Evolutionary conservation across 2,888 invertebrate genomes (phyloP).

Genomic region (Heliconius ismenius): DNA sequence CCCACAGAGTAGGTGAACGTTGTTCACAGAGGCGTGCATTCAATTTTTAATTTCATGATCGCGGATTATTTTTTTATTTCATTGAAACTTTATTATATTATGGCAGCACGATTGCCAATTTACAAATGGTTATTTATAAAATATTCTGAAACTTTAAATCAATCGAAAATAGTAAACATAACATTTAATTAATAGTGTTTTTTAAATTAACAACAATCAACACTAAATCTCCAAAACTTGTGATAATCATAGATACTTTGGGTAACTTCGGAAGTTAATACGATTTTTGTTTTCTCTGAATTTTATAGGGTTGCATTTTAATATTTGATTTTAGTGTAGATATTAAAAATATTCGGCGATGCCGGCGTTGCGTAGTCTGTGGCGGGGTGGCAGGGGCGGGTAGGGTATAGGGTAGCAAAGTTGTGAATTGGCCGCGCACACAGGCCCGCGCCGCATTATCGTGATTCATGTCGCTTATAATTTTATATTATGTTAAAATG

Average conservation of each 20-base stretch:
- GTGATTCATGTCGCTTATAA: constrained; percentile 82
- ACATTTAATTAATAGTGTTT: neutral
- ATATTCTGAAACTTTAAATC: neutral
- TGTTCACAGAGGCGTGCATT: constrained; percentile 36
- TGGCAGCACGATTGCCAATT: neutral
- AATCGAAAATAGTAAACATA: neutral
- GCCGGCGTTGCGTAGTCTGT: constrained; percentile 34
- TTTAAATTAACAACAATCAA: neutral
- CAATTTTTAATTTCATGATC: constrained; percentile 1
- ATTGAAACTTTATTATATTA: neutral
- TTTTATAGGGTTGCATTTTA: neutral
- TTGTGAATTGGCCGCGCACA: constrained; percentile 79
- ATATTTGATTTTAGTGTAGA: neutral
- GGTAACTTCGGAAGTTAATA: neutral
- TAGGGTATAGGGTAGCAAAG: constrained; percentile 50
- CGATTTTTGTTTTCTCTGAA: neutral
- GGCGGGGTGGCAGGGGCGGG: constrained; percentile 52
- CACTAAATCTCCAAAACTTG: too few relatives aligned
- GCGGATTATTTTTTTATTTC: neutral
- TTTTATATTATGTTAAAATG: constrained; percentile 82
- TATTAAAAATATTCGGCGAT: constrained; percentile 17
- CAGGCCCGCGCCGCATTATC: constrained; percentile 76
- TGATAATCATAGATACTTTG: neutral
- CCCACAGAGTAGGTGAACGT: constrained; percentile 54
- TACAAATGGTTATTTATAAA: neutral